A percentile compares a stretch with the other conserved stretches of the same genome.
Conservation (phyloP, 2,113 vertebrate species). For the Prionailurus bengalensis region DNA sequence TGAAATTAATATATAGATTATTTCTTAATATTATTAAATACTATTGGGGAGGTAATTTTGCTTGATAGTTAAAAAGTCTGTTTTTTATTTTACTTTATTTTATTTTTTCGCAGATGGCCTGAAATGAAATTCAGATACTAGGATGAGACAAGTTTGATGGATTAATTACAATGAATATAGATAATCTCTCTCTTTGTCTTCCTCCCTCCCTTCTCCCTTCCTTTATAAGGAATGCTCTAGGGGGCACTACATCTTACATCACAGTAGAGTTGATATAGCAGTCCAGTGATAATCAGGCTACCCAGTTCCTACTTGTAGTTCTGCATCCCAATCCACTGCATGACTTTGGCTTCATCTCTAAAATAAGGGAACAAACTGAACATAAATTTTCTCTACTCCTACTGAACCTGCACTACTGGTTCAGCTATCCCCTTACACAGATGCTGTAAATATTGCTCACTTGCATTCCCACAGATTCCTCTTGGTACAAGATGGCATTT, state of each 20-base stretch:
- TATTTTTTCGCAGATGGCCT: background rate
- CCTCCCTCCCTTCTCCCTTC: background rate
- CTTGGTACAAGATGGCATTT: background rate
- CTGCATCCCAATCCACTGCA: background rate
- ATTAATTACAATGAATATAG: background rate
- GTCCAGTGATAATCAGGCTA: background rate
- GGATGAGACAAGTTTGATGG: background rate
- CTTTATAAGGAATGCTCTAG: conserved; percentile 39
- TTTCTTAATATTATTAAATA: conserved; percentile 17
- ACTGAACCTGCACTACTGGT: background rate
- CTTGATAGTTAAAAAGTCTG: background rate
- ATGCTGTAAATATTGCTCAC: background rate
- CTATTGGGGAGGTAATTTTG: background rate
- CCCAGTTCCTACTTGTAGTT: background rate
- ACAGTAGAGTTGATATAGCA: background rate
- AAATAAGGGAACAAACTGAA: background rate
- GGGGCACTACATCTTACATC: background rate
- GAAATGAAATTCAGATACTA: background rate
- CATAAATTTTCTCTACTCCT: background rate
- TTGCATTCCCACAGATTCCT: background rate
- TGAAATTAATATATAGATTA: background rate
- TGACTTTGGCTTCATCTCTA: background rate
- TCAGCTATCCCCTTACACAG: background rate
- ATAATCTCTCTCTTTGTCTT: background rate
- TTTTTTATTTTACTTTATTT: background rate